Evolutionary conservation across 2,888 invertebrate genomes (phyloP).

Genomic region (Patella caerulea): DNA sequence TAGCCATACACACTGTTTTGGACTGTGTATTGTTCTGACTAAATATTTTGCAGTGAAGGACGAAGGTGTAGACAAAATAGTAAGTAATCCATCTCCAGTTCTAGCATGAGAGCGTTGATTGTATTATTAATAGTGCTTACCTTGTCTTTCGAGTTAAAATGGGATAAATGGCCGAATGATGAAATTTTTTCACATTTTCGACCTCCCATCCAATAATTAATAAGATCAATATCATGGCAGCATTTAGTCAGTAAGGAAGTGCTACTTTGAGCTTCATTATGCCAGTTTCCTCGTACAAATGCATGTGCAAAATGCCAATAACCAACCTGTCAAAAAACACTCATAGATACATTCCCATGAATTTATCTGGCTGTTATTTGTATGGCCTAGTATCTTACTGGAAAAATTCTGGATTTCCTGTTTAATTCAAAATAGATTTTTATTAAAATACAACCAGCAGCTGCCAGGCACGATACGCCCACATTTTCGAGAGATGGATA

Average conservation of each 20-base stretch:
- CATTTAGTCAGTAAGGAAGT: constrained; percentile 72
- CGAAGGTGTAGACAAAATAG: too few relatives aligned
- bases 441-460: too few relatives aligned
- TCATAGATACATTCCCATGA: too few relatives aligned
- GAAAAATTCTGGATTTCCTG: too few relatives aligned
- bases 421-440: too few relatives aligned
- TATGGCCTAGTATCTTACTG: too few relatives aligned
- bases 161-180: constrained; percentile 68
- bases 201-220: constrained; percentile 69
- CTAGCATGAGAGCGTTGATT: not conserved
- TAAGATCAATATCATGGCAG: constrained; percentile 73
- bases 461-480: too few relatives aligned
- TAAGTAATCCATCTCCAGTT: not conserved
- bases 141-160: constrained; percentile 69
- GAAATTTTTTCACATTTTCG: constrained; percentile 61
- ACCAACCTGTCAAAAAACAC: constrained; percentile 58
- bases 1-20: too few relatives aligned
- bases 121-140: constrained; percentile 36
- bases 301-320: constrained; percentile 73
- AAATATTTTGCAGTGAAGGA: too few relatives aligned
- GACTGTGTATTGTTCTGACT: too few relatives aligned
- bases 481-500: too few relatives aligned
- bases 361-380: too few relatives aligned
- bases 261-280: constrained; percentile 65
- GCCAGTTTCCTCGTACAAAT: constrained; percentile 72